Evolutionary conservation across 2,888 invertebrate genomes (phyloP).

Genomic region (Drosophila mayaguana): DNA sequence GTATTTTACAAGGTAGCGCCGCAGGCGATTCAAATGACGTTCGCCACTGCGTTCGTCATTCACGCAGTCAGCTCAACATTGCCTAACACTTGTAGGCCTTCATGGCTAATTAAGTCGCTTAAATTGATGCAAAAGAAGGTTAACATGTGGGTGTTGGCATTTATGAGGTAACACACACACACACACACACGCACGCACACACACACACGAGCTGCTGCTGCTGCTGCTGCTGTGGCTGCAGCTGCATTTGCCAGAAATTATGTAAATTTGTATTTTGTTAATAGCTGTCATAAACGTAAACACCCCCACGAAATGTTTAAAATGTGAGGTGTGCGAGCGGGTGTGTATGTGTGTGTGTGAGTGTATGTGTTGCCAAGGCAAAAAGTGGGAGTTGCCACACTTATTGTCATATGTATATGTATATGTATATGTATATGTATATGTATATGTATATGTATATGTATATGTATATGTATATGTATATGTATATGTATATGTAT

Average conservation of each 20-base stretch:
- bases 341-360: conserved; percentile 14
- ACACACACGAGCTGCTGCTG: neutral
- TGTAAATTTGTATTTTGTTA: conserved; percentile 65
- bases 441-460: neutral
- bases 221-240: conserved; percentile 51
- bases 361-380: conserved; percentile 44
- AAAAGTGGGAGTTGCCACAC: conserved; percentile 43
- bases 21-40: conserved; percentile 19
- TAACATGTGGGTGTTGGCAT: conserved; percentile 74
- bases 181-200: neutral
- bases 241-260: conserved; percentile 69
- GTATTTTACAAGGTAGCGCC: conserved; percentile 21
- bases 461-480: neutral
- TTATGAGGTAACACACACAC: conserved; percentile 53
- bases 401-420: neutral
- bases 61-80: conserved; percentile 20
- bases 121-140: conserved; percentile 71
- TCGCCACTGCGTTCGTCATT: conserved; percentile 28
- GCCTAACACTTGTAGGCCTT: conserved; percentile 69
- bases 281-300: conserved; percentile 61
- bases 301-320: conserved; percentile 64
- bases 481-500: neutral
- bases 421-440: neutral
- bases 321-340: conserved; percentile 49
- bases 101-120: conserved; percentile 78